Evolutionary conservation across 2,888 invertebrate genomes (phyloP).

Genomic region (Smittia sp.): DNA sequence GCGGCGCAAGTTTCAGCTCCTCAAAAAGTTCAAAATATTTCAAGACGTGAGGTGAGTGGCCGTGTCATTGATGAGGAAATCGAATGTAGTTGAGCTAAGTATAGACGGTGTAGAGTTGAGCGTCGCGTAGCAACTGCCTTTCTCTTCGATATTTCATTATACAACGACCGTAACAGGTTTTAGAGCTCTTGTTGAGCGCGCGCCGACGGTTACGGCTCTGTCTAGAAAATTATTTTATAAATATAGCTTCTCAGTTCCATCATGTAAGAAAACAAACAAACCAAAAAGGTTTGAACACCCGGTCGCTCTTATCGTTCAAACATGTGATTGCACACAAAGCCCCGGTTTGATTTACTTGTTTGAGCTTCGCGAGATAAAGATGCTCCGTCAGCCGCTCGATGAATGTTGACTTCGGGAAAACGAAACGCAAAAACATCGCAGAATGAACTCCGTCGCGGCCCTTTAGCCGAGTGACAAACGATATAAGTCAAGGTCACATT

Average conservation of each 20-base stretch:
- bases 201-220: no score
- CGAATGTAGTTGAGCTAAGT: not conserved
- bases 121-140: not conserved
- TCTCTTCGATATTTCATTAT: not conserved
- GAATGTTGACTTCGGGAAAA: no score
- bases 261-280: not conserved
- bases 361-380: no score
- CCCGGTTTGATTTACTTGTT: not conserved
- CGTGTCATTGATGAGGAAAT: not conserved
- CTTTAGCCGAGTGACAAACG: no score
- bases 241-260: not conserved
- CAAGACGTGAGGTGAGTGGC: not conserved
- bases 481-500: not conserved
- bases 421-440: not conserved
- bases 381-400: no score
- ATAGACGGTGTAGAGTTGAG: not conserved
- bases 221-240: not conserved
- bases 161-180: not conserved
- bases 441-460: not conserved
- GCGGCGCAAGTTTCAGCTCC: not conserved
- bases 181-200: not conserved
- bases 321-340: not conserved
- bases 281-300: not conserved
- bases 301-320: not conserved
- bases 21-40: not conserved